A percentile compares a stretch with the other conserved stretches of the same genome.
These are phyloP conservation scores for Nesogale talazaci DNA, from an alignment of 2,113 vertebrate species.

Conservation along the genomic window DNA sequence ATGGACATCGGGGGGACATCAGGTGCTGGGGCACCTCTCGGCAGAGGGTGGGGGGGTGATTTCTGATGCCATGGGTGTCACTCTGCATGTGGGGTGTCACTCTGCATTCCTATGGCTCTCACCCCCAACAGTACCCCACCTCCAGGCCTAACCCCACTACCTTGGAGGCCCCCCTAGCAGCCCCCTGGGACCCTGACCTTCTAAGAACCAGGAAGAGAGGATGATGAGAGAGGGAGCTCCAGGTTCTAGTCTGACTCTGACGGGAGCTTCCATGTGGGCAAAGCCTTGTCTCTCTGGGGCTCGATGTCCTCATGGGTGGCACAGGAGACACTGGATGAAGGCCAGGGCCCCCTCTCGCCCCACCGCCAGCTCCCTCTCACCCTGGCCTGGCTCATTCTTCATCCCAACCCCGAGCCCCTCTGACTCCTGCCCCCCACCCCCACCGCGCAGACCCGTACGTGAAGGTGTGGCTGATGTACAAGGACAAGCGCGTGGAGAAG, in stretches of 20 bases:
- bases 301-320: fast-evolving
- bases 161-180: neutral
- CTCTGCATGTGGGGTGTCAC: neutral
- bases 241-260: neutral
- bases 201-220: neutral
- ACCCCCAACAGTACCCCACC: neutral
- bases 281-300: neutral
- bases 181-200: neutral
- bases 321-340: neutral
- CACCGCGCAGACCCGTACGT: constrained; percentile 99
- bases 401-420: neutral
- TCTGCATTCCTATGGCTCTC: neutral
- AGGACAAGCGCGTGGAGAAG: constrained; percentile 99
- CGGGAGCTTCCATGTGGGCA: fast-evolving
- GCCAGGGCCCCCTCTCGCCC: too few relatives aligned
- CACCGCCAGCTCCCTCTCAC: neutral
- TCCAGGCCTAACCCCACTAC: neutral
- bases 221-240: neutral
- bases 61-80: neutral
- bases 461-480: constrained; percentile 99
- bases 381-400: neutral
- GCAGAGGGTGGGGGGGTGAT: fast-evolving
- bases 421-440: neutral
- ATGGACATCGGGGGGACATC: constrained; percentile 99
- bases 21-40: constrained; percentile 83